Evolutionary conservation across 2,888 invertebrate species (phyloP), one percentile per base, ranked within the genome.

Genomic region (Lottia gigantea): DNA sequence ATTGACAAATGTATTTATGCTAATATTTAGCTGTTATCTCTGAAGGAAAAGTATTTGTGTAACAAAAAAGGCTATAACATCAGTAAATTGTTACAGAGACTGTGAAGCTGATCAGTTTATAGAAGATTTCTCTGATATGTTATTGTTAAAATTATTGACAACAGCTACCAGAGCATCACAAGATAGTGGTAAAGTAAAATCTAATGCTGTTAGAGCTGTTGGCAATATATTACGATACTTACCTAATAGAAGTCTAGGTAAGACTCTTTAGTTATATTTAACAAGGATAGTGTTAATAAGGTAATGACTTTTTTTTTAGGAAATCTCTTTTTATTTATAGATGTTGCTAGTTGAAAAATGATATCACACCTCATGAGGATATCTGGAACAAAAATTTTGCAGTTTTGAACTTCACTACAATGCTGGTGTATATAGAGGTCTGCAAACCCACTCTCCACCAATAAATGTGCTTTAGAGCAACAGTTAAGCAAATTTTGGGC

Each of bases 151-250:
- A 62, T 87, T 95, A 19, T 91, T 95, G 23, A 91, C 92, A 81
- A 91, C 91, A 74, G 92, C 93, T 82, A 91, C 93, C 0, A 90
- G 90, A 68, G 92, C 92, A 64, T 92, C 93, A 65, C 89, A 89
- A 67, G 94, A 94, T 76, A 93, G 92, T 78, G 95, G 95, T 89
- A 95, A 95, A 91, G 93, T 95, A 70, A 91, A 92, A 90, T 93
- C 93, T 88, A 95, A 95, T 87, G 93, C 93, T 0, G 94, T 94
- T 0, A 91, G 96, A 66, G 93, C 94, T 0, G 89, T 96, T 15
- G 96, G 96, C 1, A 95, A 94, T 87, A 90, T 95, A 45, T 88
- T 96, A 72, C 91, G 93, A 23, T 89, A 95, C 67, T 88, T 94
- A 69, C 83, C 86, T 1, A 74, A 73, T 12, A 76, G 78, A 65